Base-by-base conservation (phyloP, 2,888 invertebrate species). In the Lasioglossum lativentre region DNA sequence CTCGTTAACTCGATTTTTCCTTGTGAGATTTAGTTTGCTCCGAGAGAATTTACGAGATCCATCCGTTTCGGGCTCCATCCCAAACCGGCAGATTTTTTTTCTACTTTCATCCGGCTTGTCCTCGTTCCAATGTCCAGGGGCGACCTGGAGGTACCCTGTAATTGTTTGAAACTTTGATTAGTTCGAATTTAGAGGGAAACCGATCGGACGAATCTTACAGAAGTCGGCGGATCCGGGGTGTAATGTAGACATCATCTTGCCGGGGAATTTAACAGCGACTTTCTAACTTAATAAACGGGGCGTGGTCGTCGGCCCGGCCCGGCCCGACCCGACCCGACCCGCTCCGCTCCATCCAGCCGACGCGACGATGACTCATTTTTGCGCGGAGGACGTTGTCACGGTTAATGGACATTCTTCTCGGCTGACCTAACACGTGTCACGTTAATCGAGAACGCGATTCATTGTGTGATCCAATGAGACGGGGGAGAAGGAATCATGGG, bases 331-430 rank as follows among this genome's bases (percentile, higher is more conserved):
- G 75, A n/a, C n/a, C n/a, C n/a, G n/a, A n/a, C n/a, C n/a, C n/a
- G n/a, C n/a, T n/a, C n/a, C n/a, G n/a, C 30, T 16, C 16, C 16
- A 63, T 59, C 30, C 56, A 4, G 34, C n/a, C n/a, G n/a, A n/a
- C n/a, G n/a, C 52, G n/a, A 47, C 45, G 73, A 79, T 85, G 85
- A 85, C 70, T 85, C 85, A 84, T 74, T 76, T 83, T 52, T n/a
- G 23, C 52, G 75, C 56, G 59, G 85, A 71, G 72, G 72, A 79
- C 83, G 45, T 68, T 79, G 83, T 38, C 76, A 59, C 34, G 75
- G 42, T 23, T 52, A 56, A 70, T 83, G 74, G 75, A 73, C 85
- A 85, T 85, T 85, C 85, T 66, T 79, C 85, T 75, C 52, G 30
- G 63, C 56, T 79, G 63, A 71, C 75, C 72, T 73, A 84, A 84